phyloP scores from a whole-genome alignment of 2,797 vertebrate species.

The Falco concolor region DNA sequence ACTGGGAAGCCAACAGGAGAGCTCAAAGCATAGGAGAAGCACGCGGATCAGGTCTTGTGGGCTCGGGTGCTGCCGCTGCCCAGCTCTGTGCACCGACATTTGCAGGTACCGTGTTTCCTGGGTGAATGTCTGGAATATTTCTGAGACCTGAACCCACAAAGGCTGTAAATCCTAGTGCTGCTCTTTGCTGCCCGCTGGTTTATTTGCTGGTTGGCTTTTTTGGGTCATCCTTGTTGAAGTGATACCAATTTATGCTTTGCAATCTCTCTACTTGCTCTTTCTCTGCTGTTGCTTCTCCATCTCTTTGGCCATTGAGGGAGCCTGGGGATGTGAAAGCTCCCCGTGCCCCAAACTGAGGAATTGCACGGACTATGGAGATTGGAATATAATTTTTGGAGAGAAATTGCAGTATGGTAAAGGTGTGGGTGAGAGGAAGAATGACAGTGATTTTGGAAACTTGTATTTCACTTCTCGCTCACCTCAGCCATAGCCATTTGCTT shows the following conservation, averaged over 20 bases:
- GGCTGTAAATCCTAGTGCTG: background rate
- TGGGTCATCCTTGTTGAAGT: background rate
- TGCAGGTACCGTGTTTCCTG: background rate
- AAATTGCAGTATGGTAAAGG: background rate
- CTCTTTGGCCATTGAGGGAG: background rate
- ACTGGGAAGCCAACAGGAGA: background rate
- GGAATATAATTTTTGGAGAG: background rate
- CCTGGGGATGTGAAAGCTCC: background rate
- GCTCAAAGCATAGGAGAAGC: accelerated
- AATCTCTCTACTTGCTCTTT: background rate
- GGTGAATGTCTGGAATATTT: background rate
- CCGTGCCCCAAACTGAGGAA: accelerated
- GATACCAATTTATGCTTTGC: background rate
- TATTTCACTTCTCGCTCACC: background rate
- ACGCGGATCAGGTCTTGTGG: accelerated
- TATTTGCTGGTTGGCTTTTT: background rate
- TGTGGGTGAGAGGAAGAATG: background rate
- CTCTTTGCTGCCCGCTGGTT: background rate
- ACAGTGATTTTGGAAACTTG: background rate
- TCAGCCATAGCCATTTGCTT: background rate
- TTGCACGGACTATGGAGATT: background rate
- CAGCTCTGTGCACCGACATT: background rate
- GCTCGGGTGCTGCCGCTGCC: background rate
- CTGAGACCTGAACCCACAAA: background rate
- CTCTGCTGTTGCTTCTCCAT: background rate